Evolutionary conservation across 2,113 vertebrate species (phyloP), one percentile per base, ranked within the genome.

Genomic region (Poecile atricapillus): DNA sequence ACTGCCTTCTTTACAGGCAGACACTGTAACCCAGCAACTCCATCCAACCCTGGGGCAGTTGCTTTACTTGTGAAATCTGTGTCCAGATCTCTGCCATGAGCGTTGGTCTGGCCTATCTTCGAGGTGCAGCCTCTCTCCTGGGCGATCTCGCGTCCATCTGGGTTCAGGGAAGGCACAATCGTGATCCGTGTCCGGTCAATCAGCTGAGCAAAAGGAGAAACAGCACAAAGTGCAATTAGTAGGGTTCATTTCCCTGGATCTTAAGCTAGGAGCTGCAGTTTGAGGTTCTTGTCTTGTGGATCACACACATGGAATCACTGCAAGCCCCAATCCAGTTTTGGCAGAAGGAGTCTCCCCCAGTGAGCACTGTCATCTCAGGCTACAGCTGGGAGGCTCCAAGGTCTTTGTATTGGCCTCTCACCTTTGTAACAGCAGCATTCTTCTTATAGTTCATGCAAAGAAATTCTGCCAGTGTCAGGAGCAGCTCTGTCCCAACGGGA

Each of bases 381-480:
- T 33, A 22, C 1, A 71, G 37, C 58, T 41, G 44, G 43, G 50
- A 17, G 35, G 28, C 39, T 62, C 35, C 35, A 13, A 50, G 5
- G 1, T 31, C 41, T 37, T 41, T 5, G 7, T 31, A 30, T 7
- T 4, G 31, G 44, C 53, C 50, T 84, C 97, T 97, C 95, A 99
- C 99, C 98, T 98, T 98, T 82, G 99, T 99, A 90, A 99, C 98
- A 69, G 98, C 98, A 78, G 97, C 47, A 8, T 99, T 99, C 97
- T 99, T 99, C 95, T 98, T 99, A 93, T 99, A 99, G 97, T 98
- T 99, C 96, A 99, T 98, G 87, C 99, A 99, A 67, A 99, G 98
- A 86, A 98, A 99, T 71, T 98, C 97, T 63, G 99, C 99, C 97
- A 99, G 98, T 56, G 99, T 98, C 97, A 99, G 97, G 83, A 99